Evolutionary conservation across 2,797 vertebrate species (phyloP), one percentile per base, ranked within the genome.

Genomic region (Trematomus bernacchii): DNA sequence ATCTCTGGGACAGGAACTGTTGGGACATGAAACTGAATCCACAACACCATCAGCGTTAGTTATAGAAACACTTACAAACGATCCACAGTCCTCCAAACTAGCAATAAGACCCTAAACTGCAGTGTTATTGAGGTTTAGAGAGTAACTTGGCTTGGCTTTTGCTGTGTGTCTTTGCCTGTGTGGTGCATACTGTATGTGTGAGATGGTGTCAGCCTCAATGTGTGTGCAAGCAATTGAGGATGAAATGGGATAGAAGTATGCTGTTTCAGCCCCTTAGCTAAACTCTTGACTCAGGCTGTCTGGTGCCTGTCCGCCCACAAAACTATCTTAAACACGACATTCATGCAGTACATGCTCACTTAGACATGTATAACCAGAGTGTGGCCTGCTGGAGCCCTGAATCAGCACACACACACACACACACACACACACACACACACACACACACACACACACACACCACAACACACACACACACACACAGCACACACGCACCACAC

Each of bases 261-360:
- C 16, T 67, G 55, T 42, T 19, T 74, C 37, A 72, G 54, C 75
- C 83, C 64, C 80, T 48, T 51, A 81, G 68, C 68, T 76, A 66
- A 77, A 76, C 82, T 77, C 77, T 72, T 78, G 76, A 80, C 77
- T 87, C 80, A 67, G 84, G 79, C 84, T 87, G 78, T 84, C 85
- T 85, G 90, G 89, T 88, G 91, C 87, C 83, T 80, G 86, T 90
- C 87, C 83, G 77, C 76, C 85, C 87, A 79, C 83, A 19, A 85
- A 89, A 86, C 78, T 71, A 83, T 77, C 67, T 75, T 50, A 79
- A 87, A 88, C 86, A 81, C 52, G 33, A 44, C 77, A 83, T 80
- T 83, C 81, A 64, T 80, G 61, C 78, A 71, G 27, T 27, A 27
- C 33, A 37, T 70, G 70, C 85, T 83, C 82, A 76, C 76, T 76